Evolutionary conservation across 2,113 vertebrate genomes (phyloP).

Genomic region (Numenius arquata): DNA sequence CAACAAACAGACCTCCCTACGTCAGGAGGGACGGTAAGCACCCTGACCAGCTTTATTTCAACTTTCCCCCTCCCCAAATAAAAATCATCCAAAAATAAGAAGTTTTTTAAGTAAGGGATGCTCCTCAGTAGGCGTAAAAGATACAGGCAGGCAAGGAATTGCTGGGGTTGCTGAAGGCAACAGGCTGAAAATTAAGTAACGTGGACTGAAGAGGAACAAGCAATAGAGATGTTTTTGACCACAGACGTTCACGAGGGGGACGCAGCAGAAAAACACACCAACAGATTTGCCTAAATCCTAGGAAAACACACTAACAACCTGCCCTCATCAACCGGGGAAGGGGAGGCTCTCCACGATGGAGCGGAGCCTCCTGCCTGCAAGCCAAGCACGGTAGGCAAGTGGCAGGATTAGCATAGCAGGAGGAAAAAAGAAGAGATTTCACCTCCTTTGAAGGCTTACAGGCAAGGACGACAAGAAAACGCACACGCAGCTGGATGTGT

Average conservation of each 20-base stretch:
- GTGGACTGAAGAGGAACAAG: background rate
- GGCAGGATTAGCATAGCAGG: background rate
- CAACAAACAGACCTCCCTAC: background rate
- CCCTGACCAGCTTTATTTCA: background rate
- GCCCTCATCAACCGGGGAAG: background rate
- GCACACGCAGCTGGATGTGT: accelerated
- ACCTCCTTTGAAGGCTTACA: background rate
- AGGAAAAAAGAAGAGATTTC: background rate
- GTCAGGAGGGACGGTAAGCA: background rate
- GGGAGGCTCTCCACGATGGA: background rate
- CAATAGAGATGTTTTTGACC: background rate
- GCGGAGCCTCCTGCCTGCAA: background rate
- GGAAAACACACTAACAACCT: accelerated
- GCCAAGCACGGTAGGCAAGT: accelerated
- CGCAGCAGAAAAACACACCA: background rate
- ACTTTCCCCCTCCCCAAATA: background rate
- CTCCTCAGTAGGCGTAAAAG: background rate
- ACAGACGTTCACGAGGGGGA: background rate
- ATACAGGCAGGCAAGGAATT: background rate
- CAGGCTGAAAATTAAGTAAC: background rate
- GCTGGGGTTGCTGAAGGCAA: background rate
- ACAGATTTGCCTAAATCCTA: background rate
- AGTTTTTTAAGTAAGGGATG: background rate
- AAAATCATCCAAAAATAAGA: background rate
- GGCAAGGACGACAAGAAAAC: background rate